Conservation (phyloP, 2,888 invertebrate genomes). For the Lampropteryx suffumata region DNA sequence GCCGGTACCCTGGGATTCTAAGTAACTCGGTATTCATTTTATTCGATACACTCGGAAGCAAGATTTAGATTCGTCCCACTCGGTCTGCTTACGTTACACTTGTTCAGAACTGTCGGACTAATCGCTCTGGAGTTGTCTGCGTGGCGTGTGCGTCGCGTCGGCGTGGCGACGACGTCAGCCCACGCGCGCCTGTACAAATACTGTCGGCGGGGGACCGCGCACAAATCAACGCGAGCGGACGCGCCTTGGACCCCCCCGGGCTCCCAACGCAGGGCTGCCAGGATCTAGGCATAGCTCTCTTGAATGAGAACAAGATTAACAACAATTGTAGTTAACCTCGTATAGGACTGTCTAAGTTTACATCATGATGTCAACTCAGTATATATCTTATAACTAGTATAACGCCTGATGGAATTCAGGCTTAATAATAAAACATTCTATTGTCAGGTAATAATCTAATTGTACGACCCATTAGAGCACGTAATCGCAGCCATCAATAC, state of each 20-base stretch:
- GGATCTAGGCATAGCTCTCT: neutral
- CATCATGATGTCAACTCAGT: too few relatives aligned
- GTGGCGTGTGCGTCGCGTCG: constrained; percentile 33
- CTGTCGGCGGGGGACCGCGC: constrained; percentile 76
- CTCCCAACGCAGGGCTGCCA: constrained; percentile 54
- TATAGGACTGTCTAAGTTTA: too few relatives aligned
- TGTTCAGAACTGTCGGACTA: constrained; percentile 11
- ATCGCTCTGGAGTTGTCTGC: constrained; percentile 9
- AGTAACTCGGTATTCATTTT: neutral
- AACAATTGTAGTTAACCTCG: too few relatives aligned
- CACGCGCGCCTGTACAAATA: constrained; percentile 72
- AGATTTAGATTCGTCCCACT: constrained; percentile 3
- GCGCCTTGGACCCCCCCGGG: constrained; percentile 64
- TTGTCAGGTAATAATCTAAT: too few relatives aligned
- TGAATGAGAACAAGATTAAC: too few relatives aligned
- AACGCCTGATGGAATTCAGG: too few relatives aligned
- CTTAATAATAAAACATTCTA: too few relatives aligned
- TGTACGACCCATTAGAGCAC: too few relatives aligned
- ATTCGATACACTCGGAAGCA: neutral
- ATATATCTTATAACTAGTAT: too few relatives aligned
- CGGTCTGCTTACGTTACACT: constrained; percentile 14
- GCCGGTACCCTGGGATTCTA: neutral
- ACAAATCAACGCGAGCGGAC: constrained; percentile 75
- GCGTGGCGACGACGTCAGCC: constrained; percentile 39
- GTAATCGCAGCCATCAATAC: too few relatives aligned